phyloP scores from a whole-genome alignment of 1,140 invertebrate species.

The Mactra quadrangularis region DNA sequence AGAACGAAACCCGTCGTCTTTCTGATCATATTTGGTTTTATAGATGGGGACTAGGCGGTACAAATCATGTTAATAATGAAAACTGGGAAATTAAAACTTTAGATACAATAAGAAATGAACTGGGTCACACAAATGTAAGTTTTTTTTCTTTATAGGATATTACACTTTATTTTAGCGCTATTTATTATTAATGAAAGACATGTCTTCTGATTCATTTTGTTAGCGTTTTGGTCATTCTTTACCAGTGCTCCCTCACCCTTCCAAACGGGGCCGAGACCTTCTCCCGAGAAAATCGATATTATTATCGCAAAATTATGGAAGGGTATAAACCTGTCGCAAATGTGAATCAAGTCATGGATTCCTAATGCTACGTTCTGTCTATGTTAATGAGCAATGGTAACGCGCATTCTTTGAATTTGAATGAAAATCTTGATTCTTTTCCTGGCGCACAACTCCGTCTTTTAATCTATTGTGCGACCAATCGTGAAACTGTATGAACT shows the following conservation, averaged over 20 bases:
- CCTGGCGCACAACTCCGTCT: no score
- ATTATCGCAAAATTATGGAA: neutral
- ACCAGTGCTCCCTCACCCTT: neutral
- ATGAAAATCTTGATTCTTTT: no score
- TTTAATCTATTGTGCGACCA: no score
- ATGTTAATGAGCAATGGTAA: no score
- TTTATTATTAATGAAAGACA: neutral
- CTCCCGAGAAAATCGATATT: neutral
- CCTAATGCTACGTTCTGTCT: no score
- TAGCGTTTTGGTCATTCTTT: neutral
- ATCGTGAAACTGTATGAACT: no score
- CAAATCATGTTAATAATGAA: neutral
- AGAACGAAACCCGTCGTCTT: neutral
- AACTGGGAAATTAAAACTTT: conserved; percentile 50
- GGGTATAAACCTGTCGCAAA: no score
- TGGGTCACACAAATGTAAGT: conserved; percentile 54
- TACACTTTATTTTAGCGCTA: neutral
- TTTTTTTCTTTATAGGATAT: neutral
- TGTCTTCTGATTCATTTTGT: neutral
- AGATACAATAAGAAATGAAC: conserved; percentile 19
- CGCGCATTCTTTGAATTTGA: no score
- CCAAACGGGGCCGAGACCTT: neutral
- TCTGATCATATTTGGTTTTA: conserved; percentile 53
- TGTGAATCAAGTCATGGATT: no score
- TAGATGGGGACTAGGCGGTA: conserved; percentile 30